Evolutionary conservation across 1,140 invertebrate species (phyloP), one percentile per base, ranked within the genome.

Genomic region (Phortica variegata): DNA sequence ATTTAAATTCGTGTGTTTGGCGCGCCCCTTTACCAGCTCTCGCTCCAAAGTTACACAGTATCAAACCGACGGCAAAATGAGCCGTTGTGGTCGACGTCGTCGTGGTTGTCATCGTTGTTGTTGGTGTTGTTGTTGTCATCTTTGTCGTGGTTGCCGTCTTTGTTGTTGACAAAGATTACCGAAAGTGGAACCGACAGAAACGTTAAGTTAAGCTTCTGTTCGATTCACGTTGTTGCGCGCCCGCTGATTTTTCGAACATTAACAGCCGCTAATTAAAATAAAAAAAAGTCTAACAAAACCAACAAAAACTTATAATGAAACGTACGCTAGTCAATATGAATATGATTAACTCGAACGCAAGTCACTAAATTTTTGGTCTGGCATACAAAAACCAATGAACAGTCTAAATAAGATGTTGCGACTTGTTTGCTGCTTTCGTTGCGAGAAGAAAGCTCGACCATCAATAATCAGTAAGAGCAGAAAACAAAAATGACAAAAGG

Each of bases 281-380:
- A 65, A 54, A 60, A 66, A 61, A n/a, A n/a, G n/a, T n/a, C n/a
- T n/a, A n/a, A n/a, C n/a, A n/a, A n/a, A n/a, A n/a, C n/a, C n/a
- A n/a, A n/a, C n/a, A n/a, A n/a, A n/a, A n/a, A n/a, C n/a, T 61
- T 65, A 61, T 65, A 58, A 65, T 65, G 58, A 65, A 65, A 58
- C 58, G 44, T 61, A 56, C 45, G 56, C 49, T 65, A 54, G 20
- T 47, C 29, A 45, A 61, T 65, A 59, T 61, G 62, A 61, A 65
- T 65, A 59, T 66, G 50, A 62, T 62, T 65, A 65, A 15, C 26
- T 38, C 17, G 19, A 51, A 54, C 19, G 39, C 9, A 38, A 43
- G 38, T 43, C 31, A 31, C 43, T 44, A 52, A 47, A 31, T 16
- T 17, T 26, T 42, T 32, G 33, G 34, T 10, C 10, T 20, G 38